A percentile compares a stretch with the other conserved stretches of the same genome.
Conservation (phyloP, 2,888 invertebrate genomes). For the Cephus pulcher region DNA sequence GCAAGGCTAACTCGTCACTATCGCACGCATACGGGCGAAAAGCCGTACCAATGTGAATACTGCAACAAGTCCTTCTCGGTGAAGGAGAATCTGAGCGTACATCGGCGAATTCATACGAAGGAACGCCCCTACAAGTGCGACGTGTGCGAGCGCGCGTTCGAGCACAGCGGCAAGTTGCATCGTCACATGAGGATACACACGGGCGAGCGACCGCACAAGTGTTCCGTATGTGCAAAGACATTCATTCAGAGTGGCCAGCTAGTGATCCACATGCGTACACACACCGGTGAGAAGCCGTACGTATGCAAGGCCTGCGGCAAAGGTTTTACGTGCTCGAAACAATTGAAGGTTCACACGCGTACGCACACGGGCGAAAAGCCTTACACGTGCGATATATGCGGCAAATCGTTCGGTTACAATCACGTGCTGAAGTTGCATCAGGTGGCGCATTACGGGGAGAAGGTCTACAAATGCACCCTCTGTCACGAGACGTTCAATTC, state of each 20-base stretch:
- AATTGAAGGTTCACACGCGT: slow-evolving; percentile 90
- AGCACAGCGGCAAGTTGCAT: slow-evolving; percentile 90
- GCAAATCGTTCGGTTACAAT: slow-evolving; percentile 91
- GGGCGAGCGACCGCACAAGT: slow-evolving; percentile 90
- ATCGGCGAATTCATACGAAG: slow-evolving; percentile 89
- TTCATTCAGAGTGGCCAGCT: slow-evolving; percentile 92
- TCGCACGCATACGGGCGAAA: slow-evolving; percentile 90
- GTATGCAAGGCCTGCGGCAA: slow-evolving; percentile 85
- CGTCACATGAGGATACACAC: slow-evolving; percentile 93
- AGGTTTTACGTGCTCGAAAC: slow-evolving; percentile 92
- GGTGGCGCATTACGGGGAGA: slow-evolving; percentile 91
- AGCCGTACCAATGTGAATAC: slow-evolving; percentile 92
- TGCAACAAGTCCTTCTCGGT: slow-evolving; percentile 94
- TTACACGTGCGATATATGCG: slow-evolving; percentile 91
- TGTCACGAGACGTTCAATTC: slow-evolving; percentile 92
- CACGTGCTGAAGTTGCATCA: slow-evolving; percentile 90
- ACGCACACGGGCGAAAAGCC: slow-evolving; percentile 93
- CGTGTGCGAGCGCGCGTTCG: slow-evolving; percentile 89
- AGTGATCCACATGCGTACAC: slow-evolving; percentile 91
- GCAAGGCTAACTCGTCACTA: slow-evolving; percentile 88
- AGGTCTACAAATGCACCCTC: slow-evolving; percentile 92
- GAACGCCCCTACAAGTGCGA: slow-evolving; percentile 91
- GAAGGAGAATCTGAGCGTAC: slow-evolving; percentile 91
- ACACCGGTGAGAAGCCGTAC: slow-evolving; percentile 90
- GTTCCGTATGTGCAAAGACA: slow-evolving; percentile 87